Base-by-base conservation (phyloP, 1,140 invertebrate species). In the Sitophilus oryzae region DNA sequence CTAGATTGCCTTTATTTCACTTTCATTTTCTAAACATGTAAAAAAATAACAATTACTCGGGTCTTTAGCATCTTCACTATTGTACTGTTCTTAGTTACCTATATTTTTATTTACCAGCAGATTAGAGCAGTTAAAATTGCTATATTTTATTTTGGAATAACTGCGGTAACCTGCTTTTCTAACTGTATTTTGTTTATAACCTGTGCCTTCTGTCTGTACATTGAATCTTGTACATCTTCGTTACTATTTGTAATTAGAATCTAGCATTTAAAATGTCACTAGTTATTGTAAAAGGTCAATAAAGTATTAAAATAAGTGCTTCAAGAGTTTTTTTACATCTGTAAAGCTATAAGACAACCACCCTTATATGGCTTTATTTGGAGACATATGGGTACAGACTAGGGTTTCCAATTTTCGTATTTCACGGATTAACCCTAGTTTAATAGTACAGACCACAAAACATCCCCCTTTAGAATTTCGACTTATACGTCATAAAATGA, bases 121-220 rank as follows among this genome's bases (percentile, higher is more conserved):
- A 11, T 30, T 30, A 30, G 5, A 30, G 11, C 25, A 30, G 25
- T 30, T 5, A 30, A 30, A 6, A 30, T 5, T 11, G 25, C 11
- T 30, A 30, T 30, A 30, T 30, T 30, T 30, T 30, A 30, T 30
- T 5, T 6, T 30, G 5, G 25, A 6, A 5, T 30, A 30, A 30
- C 25, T 30, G 25, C 11, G 5, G 11, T 30, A 30, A 5, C 25
- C 25, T 30, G 25, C 11, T 30, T 30, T 30, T 30, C n/a, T 6
- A 30, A 6, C 25, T 30, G 25, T 30, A 5, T 30, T 11, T 30
- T 30, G 63, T 55, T 64, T 69, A 64, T 69, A 48, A 68, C 65
- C 66, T 64, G 69, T 71, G 69, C 69, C 69, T 71, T 66, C 65
- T 69, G 60, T 70, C 65, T 67, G 51, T 48, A 48, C 36, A 40